Conservation (phyloP, 2,113 vertebrate species). For the Oryctolagus cuniculus region mOryCun1.1 NC_091449.1:41020501-41021000, state of each 20-base stretch:
- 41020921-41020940: neutral
- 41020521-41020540: neutral
- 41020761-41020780: conserved; percentile 99
- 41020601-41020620: neutral
- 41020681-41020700: conserved; percentile 96
- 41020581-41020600: neutral
- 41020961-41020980: neutral
- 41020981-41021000: neutral
- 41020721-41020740: conserved; percentile 97
- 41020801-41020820: neutral
- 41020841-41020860: no score
- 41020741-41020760: conserved; percentile 97
- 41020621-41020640: neutral
- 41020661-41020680: conserved; percentile 98
- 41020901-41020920: neutral
- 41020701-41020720: conserved; percentile 96
- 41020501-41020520: neutral
- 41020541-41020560: neutral
- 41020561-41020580: neutral
- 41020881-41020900: neutral
- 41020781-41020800: conserved; percentile 96
- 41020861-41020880: neutral
- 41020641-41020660: conserved; percentile 91
- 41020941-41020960: neutral
- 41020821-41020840: neutral